phyloP scores from a whole-genome alignment of 2,113 vertebrate species.

The Pipra filicauda region DNA sequence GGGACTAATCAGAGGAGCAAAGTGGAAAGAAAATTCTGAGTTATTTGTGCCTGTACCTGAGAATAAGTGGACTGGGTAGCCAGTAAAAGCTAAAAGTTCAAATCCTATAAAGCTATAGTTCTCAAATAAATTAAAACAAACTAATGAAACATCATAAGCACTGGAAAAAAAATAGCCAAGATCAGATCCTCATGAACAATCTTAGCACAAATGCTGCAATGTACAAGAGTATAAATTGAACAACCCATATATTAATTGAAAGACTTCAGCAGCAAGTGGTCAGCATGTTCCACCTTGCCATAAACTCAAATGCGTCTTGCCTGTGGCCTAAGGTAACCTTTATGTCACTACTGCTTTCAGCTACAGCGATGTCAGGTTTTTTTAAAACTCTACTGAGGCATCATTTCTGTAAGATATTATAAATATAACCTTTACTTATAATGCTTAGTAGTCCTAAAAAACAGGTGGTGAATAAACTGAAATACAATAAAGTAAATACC shows the following conservation, averaged over 20 bases:
- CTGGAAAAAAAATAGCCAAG: neutral
- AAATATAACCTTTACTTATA: neutral
- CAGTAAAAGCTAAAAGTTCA: neutral
- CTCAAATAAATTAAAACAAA: neutral
- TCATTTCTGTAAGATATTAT: neutral
- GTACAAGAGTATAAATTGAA: neutral
- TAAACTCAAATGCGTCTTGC: neutral
- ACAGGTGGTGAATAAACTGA: neutral
- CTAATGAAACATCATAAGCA: neutral
- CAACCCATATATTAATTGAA: neutral
- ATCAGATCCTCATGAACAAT: neutral
- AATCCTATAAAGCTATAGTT: neutral
- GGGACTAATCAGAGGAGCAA: neutral
- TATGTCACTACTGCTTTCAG: neutral
- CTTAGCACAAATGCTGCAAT: neutral
- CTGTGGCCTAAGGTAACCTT: neutral
- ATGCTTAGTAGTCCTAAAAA: neutral
- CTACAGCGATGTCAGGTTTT: neutral
- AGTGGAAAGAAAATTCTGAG: neutral
- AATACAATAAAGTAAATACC: neutral
- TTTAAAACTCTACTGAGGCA: neutral
- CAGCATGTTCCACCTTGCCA: neutral
- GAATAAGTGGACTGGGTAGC: neutral
- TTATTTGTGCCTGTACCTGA: neutral
- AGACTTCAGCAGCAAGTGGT: accelerated